phyloP scores from a whole-genome alignment of 2,888 invertebrate species.

The Tetranychus truncatus region DNA sequence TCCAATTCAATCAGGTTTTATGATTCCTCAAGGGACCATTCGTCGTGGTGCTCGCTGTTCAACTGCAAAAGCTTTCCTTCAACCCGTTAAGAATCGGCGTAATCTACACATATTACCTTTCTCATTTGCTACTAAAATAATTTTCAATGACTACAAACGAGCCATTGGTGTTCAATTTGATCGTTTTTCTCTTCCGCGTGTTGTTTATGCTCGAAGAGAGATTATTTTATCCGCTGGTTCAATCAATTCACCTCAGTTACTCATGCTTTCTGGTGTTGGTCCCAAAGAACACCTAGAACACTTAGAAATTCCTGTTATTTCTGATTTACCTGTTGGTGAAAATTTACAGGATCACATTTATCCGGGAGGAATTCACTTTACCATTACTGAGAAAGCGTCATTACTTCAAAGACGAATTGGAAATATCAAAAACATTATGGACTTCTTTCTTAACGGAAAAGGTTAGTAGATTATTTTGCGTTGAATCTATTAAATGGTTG shows the following conservation, averaged over 20 bases:
- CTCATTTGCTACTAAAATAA: constrained; percentile 52
- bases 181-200: constrained; percentile 27
- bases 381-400: constrained; percentile 50
- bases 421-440: constrained; percentile 17
- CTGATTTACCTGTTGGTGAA: constrained; percentile 60
- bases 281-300: constrained; percentile 39
- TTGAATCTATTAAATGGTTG: background rate
- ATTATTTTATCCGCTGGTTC: constrained; percentile 38
- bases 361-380: constrained; percentile 52
- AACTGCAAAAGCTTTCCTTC: constrained; percentile 65
- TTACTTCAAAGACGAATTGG: constrained; percentile 28
- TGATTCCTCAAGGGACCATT: constrained; percentile 72
- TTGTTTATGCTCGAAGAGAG: constrained; percentile 31
- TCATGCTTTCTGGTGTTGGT: constrained; percentile 37
- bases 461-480: too few species aligned
- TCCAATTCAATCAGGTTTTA: constrained; percentile 60
- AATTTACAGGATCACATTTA: constrained; percentile 79
- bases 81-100: constrained; percentile 55
- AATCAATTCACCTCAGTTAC: constrained; percentile 39
- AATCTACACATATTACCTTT: constrained; percentile 69
- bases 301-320: constrained; percentile 49
- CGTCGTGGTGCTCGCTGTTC: constrained; percentile 71
- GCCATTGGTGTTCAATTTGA: constrained; percentile 30
- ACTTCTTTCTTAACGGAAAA: background rate
- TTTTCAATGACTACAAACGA: constrained; percentile 26